Evolutionary conservation across 2,113 vertebrate species (phyloP), one percentile per base, ranked within the genome.

Genomic region (Anguilla japonica): DNA sequence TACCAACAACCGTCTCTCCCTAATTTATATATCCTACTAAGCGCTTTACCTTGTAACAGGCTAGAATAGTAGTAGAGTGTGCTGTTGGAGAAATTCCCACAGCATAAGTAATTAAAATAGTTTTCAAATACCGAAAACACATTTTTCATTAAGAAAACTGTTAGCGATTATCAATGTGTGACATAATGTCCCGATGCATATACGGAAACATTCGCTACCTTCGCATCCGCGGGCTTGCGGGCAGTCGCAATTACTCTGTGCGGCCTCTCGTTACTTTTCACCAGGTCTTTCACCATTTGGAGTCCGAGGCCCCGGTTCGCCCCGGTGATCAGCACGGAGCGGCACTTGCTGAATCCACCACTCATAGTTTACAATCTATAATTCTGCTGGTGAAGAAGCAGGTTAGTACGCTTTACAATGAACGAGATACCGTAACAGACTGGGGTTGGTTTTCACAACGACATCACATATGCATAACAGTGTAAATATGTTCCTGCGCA

Each of bases 291-390:
- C 50, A 91, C 90, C 82, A 92, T 91, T 46, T 91, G 89, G 41
- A 92, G 80, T 0, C 91, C 89, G 50, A 91, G 85, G 15, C 92
- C 92, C 43, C 91, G 87, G 79, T 85, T 90, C 6, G 91, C 86
- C 1, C 92, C 92, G 0, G 92, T 93, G n/a, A 93, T 89, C 75
- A 93, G 83, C 41, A 93, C 34, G 0, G 91, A 89, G 5, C 26
- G 53, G 67, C 91, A 92, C 81, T 83, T 84, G 0, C 26, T 26
- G 11, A 90, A 89, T 3, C 83, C 63, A 0, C 79, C 14, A 57
- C 18, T 85, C 89, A 89, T 91, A 11, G 60, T 86, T 53, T 34
- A 39, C 26, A 41, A 41, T 0, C 3, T 18, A 16, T 15, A 50
- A 46, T 0, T 14, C 50, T 14, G 50, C 50, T 53, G 50, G 11